phyloP scores from a whole-genome alignment of 2,888 invertebrate species.

The Blastobasis lacticolella region DNA sequence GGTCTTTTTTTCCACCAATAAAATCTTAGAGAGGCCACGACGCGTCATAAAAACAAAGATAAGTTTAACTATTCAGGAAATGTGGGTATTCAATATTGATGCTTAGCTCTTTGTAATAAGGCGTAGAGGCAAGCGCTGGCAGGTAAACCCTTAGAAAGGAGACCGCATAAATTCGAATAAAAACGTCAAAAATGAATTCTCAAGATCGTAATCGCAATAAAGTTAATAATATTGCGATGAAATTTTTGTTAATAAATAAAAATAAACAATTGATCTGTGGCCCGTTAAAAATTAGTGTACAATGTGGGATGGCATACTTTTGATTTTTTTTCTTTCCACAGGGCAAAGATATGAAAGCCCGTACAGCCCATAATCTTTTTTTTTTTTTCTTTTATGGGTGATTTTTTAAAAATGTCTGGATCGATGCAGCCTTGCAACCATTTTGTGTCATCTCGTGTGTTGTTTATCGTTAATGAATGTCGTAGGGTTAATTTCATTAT shows the following conservation, averaged over 20 bases:
- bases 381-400: no score
- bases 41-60: slow-evolving; percentile 39
- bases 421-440: slow-evolving; percentile 1
- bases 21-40: slow-evolving; percentile 69
- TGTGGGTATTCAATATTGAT: slow-evolving; percentile 23
- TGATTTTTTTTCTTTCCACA: slow-evolving; percentile 1
- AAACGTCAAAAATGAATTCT: slow-evolving; percentile 71
- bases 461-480: slow-evolving; percentile 3
- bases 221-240: slow-evolving; percentile 70
- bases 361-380: no score
- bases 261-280: slow-evolving; percentile 53
- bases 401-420: no score
- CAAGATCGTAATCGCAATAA: slow-evolving; percentile 71
- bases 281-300: slow-evolving; percentile 54
- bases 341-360: no score
- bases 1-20: slow-evolving; percentile 67
- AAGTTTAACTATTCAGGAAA: slow-evolving; percentile 17
- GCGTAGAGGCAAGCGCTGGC: no score
- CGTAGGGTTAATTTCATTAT: slow-evolving; percentile 4
- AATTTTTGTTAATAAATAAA: slow-evolving; percentile 64
- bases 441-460: slow-evolving; percentile 6
- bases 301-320: not conserved
- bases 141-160: slow-evolving; percentile 11
- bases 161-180: slow-evolving; percentile 70
- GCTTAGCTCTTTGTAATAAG: slow-evolving; percentile 24